These are phyloP conservation scores for Cynocephalus volans DNA, from an alignment of 2,113 vertebrate genomes.

Conservation along the genomic window DNA sequence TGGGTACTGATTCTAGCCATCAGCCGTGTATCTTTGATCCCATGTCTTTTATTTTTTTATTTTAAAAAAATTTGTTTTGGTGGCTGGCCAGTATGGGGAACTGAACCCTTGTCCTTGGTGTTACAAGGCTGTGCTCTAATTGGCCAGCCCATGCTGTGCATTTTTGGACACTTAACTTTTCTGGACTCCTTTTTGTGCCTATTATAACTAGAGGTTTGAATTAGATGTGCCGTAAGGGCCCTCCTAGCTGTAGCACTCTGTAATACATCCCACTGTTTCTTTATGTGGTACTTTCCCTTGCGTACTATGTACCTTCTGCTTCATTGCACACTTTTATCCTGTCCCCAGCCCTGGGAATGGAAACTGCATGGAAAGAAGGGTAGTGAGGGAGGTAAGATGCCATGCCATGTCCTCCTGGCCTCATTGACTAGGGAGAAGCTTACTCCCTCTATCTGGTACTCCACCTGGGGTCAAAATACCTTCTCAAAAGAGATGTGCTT, in stretches of 20 bases:
- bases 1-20: neutral
- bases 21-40: neutral
- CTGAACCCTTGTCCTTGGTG: too few relatives aligned
- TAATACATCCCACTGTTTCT: neutral
- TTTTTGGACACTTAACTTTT: neutral
- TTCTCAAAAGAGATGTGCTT: neutral
- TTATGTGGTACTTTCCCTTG: neutral
- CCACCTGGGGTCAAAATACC: neutral
- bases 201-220: neutral
- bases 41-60: too few relatives aligned
- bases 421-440: neutral
- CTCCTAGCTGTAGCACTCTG: neutral
- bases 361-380: neutral
- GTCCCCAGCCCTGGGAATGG: neutral
- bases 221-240: neutral
- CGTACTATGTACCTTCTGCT: neutral
- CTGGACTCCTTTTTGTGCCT: neutral
- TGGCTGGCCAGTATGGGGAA: too few relatives aligned
- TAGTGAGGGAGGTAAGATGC: neutral
- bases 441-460: neutral
- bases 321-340: neutral
- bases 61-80: too few relatives aligned
- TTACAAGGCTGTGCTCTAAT: too few relatives aligned
- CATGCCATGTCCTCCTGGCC: neutral
- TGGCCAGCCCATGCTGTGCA: neutral